Base-by-base conservation (phyloP, 2,797 vertebrate genomes). In the Syndactyla subalaris region DNA sequence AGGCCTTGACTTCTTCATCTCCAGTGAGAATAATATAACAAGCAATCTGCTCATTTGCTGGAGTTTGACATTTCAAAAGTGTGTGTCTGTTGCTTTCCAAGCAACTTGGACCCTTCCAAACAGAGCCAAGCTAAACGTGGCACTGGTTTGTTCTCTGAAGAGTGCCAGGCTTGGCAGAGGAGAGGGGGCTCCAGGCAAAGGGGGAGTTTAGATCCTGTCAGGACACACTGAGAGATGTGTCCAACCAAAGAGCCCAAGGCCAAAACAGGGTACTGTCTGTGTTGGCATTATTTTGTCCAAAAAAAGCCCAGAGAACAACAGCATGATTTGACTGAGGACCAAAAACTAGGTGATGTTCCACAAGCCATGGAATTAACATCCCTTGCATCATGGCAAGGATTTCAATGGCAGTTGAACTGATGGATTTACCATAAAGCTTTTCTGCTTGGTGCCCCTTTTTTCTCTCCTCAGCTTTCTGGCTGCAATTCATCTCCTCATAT, bases 1-100 rank as follows among this genome's bases (percentile, higher is more conserved):
- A 91, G 82, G 83, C 79, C 54, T 89, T 78, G 75, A 81, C 61
- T 94, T 76, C 78, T 62, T 92, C 72, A 65, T 80, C 71, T 22
- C 45, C 46, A 66, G 63, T 0, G 1, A 88, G 46, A 12, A 55
- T 38, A 70, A 72, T 41, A 21, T 55, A 93, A 90, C 39, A 71
- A 90, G 45, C 77, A 95, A 87, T 70, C 83, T 92, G 83, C 51
- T 94, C 49, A 43, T 39, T 52, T 26, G 24, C 51, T 34, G 11
- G 77, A 49, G 26, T 30, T 6, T 77, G 83, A 89, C 46, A 77
- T 85, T 92, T 94, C 80, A 39, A 3, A 92, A 89, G 46, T 8
- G 39, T 20, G 30, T 26, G 22, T 79, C 52, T 58, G 21, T 26
- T 90, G 58, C 57, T 93, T 95, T 82, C 74, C 85, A 71, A 65